Evolutionary conservation across 2,113 vertebrate species (phyloP).

Genomic region (Dunckerocampus dactyliophorus): DNA sequence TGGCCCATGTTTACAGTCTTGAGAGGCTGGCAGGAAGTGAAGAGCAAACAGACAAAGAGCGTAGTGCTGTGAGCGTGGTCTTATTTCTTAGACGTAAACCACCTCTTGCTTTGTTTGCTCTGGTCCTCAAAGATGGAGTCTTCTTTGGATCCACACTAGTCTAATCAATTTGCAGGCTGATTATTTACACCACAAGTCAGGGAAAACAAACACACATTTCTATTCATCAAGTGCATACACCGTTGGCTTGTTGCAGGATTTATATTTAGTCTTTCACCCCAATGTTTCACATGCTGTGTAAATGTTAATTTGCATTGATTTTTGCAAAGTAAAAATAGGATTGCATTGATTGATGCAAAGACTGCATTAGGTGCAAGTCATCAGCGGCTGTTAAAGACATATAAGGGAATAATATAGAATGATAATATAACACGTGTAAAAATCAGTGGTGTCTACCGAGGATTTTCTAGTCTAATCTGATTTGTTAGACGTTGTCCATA

Average conservation of each 20-base stretch:
- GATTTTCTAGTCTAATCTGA: too few relatives aligned
- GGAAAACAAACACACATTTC: slow-evolving; percentile 58
- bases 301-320: slow-evolving; percentile 4
- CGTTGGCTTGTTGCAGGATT: slow-evolving; percentile 29
- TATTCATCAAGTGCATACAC: slow-evolving; percentile 50
- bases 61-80: slow-evolving; percentile 35
- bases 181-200: slow-evolving; percentile 39
- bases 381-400: too few relatives aligned
- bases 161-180: slow-evolving; percentile 50
- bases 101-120: slow-evolving; percentile 64
- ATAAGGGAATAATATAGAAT: too few relatives aligned
- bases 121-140: slow-evolving; percentile 59
- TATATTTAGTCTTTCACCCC: slow-evolving; percentile 10
- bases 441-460: too few relatives aligned
- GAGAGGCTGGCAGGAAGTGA: slow-evolving; percentile 23
- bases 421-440: too few relatives aligned
- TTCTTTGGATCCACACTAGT: slow-evolving; percentile 35
- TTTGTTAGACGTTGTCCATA: too few relatives aligned
- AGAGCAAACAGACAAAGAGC: slow-evolving; percentile 51
- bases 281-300: neutral
- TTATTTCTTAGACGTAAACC: slow-evolving; percentile 56
- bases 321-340: neutral
- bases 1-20: slow-evolving; percentile 22
- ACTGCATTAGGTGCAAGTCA: too few relatives aligned
- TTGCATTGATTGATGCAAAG: neutral